Conservation (phyloP, 2,888 invertebrate species). For the Drosophila diplacantha region DNA sequence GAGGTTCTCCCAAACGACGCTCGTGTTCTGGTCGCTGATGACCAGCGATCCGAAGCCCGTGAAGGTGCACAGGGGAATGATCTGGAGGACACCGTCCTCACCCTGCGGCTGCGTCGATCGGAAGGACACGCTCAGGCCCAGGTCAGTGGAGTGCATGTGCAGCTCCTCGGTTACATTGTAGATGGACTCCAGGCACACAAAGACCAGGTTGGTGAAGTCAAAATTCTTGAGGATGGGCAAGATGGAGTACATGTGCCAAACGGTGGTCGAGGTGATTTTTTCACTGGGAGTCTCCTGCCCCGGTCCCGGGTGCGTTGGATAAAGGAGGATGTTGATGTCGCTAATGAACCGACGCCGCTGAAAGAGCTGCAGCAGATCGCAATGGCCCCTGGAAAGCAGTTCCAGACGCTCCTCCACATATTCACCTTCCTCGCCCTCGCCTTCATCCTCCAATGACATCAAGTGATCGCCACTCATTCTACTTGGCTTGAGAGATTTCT, state of each 20-base stretch:
- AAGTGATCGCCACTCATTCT: background rate
- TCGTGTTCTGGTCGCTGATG: slow-evolving; percentile 44
- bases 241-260: slow-evolving; percentile 72
- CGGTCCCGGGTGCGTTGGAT: slow-evolving; percentile 43
- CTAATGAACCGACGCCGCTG: slow-evolving; percentile 55
- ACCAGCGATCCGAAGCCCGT: slow-evolving; percentile 47
- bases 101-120: slow-evolving; percentile 42
- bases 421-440: slow-evolving; percentile 23
- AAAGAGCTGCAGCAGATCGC: slow-evolving; percentile 58
- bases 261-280: slow-evolving; percentile 42
- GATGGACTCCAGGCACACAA: slow-evolving; percentile 66
- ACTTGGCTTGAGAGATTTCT: background rate
- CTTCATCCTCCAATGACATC: slow-evolving; percentile 1
- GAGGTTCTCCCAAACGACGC: slow-evolving; percentile 58
- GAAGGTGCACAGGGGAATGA: slow-evolving; percentile 57
- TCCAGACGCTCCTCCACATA: slow-evolving; percentile 46
- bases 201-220: slow-evolving; percentile 60
- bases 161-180: slow-evolving; percentile 58
- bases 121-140: slow-evolving; percentile 50
- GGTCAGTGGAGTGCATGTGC: slow-evolving; percentile 25
- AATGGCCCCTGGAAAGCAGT: slow-evolving; percentile 55
- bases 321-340: slow-evolving; percentile 43
- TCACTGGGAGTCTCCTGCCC: slow-evolving; percentile 6
- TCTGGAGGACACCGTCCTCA: background rate
- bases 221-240: slow-evolving; percentile 64